These are phyloP conservation scores for Buceros bicornis DNA, from an alignment of 2,797 vertebrate species.

Conservation along the genomic window DNA sequence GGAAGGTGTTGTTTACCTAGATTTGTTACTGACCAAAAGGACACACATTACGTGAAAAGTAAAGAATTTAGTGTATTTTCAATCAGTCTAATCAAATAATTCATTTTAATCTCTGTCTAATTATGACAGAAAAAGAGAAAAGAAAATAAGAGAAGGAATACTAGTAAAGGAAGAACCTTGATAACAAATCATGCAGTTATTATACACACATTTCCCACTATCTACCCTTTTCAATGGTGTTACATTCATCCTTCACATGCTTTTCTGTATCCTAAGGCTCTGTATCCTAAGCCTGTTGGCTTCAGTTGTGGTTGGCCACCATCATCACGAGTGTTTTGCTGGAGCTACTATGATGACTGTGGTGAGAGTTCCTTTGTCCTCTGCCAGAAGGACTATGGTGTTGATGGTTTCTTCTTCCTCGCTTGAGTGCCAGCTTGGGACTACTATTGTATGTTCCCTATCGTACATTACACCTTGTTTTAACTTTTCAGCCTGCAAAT, in stretches of 20 bases:
- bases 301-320: neutral
- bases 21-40: neutral
- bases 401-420: neutral
- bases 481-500: neutral
- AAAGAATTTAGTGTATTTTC: neutral
- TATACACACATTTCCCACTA: neutral
- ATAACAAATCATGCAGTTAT: neutral
- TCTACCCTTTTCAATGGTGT: neutral
- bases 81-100: neutral
- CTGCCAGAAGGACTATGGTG: neutral
- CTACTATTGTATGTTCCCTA: neutral
- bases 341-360: neutral
- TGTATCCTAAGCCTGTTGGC: neutral
- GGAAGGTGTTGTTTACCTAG: neutral
- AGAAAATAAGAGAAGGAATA: neutral
- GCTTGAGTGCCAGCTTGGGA: neutral
- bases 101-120: neutral
- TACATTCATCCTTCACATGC: neutral
- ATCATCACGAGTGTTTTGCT: neutral
- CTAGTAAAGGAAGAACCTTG: neutral
- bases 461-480: neutral
- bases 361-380: neutral
- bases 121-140: neutral
- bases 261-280: neutral
- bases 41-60: neutral